Evolutionary conservation across 2,113 vertebrate genomes (phyloP).

Genomic region (Salvelinus fontinalis): DNA sequence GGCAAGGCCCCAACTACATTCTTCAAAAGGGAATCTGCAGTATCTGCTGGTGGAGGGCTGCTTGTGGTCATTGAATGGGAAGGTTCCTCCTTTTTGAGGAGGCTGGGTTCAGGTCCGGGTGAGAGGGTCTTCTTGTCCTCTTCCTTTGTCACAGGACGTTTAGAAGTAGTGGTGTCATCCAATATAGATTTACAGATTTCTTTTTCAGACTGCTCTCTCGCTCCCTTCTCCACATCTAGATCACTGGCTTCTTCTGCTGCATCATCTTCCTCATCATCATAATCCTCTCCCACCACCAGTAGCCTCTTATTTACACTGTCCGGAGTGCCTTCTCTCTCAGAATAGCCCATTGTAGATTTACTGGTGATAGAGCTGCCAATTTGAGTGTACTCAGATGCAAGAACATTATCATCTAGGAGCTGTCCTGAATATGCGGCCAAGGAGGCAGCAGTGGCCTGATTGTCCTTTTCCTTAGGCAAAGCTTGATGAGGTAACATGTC

Average conservation of each 20-base stretch:
- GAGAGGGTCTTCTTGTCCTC: conserved; percentile 37
- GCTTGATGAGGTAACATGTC: conserved; percentile 54
- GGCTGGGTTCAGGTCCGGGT: conserved; percentile 14
- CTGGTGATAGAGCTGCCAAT: conserved; percentile 55
- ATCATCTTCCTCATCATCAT: conserved; percentile 64
- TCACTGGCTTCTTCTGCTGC: conserved; percentile 79
- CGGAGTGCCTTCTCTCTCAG: conserved; percentile 59
- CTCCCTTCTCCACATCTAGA: conserved; percentile 91
- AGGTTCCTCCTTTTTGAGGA: conserved; percentile 22
- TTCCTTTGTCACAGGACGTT: conserved; percentile 43
- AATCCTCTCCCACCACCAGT: conserved; percentile 70
- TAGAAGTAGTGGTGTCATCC: conserved; percentile 38
- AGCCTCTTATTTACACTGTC: conserved; percentile 67
- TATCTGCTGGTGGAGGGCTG: conserved; percentile 27
- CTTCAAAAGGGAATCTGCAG: conserved; percentile 22
- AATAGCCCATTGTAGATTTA: conserved; percentile 52
- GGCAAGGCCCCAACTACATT: conserved; percentile 27
- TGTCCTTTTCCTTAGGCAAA: conserved; percentile 23
- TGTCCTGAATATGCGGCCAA: conserved; percentile 37
- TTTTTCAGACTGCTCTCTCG: conserved; percentile 90
- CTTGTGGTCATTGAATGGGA: conserved; percentile 24
- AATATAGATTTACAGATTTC: conserved; percentile 67
- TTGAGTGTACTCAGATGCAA: conserved; percentile 65
- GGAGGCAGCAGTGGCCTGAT: conserved; percentile 36
- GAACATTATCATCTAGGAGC: conserved; percentile 70